phyloP scores from a whole-genome alignment of 2,113 vertebrate genomes.

The Apaloderma vittatum region DNA sequence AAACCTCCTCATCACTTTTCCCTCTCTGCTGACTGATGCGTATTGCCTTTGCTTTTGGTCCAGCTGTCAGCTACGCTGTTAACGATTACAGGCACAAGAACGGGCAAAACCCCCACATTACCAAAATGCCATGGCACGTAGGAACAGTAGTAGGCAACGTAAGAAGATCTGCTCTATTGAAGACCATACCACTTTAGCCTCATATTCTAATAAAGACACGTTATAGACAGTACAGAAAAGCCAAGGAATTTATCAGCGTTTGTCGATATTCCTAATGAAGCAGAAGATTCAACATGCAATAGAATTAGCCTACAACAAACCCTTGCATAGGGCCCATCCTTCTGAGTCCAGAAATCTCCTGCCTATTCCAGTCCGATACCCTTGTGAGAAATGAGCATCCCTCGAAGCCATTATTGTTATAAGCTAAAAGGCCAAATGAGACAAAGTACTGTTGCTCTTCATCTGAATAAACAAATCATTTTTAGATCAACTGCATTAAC shows the following conservation, averaged over 20 bases:
- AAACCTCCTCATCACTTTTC: accelerated
- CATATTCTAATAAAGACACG: constrained; percentile 10
- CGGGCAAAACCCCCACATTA: accelerated
- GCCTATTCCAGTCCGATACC: constrained; percentile 56
- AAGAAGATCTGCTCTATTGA: neutral
- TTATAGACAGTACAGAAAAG: constrained; percentile 38
- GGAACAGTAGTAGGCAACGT: accelerated
- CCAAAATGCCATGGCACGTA: neutral
- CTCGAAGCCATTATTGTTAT: constrained; percentile 42
- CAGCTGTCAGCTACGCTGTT: accelerated
- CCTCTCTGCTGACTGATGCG: accelerated
- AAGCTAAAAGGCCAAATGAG: constrained; percentile 66
- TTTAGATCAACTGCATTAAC: constrained; percentile 38
- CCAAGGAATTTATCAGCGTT: constrained; percentile 77
- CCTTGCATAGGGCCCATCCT: neutral
- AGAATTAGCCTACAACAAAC: constrained; percentile 74
- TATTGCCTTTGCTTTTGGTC: neutral
- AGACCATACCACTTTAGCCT: neutral
- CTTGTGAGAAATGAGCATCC: constrained; percentile 61
- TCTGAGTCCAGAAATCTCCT: constrained; percentile 58
- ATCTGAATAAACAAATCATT: constrained; percentile 68
- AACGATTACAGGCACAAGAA: neutral
- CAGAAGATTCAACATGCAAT: constrained; percentile 72
- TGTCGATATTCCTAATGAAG: constrained; percentile 82
- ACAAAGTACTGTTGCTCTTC: constrained; percentile 62